Conservation (phyloP, 2,797 vertebrate genomes). For the Chaenodraco wilsoni region DNA sequence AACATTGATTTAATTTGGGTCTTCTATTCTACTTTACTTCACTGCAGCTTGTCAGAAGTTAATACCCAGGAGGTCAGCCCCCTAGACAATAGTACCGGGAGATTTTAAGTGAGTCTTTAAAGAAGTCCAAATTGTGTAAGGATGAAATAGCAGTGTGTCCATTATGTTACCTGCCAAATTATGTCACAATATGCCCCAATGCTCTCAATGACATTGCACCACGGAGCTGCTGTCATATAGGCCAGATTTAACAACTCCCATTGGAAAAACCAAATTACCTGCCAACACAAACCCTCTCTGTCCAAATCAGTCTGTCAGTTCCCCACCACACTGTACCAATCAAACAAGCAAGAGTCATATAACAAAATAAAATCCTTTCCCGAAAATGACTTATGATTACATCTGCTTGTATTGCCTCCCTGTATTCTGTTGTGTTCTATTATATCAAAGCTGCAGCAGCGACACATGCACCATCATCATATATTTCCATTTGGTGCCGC, state of each 20-base stretch:
- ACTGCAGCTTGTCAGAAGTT: neutral
- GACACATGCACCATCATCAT: constrained; percentile 47
- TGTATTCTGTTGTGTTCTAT: constrained; percentile 36
- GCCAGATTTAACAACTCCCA: constrained; percentile 3
- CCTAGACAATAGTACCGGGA: neutral
- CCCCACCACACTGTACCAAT: constrained; percentile 9
- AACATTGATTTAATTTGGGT: neutral
- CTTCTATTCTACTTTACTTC: neutral
- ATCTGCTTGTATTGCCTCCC: constrained; percentile 21
- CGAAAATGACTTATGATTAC: constrained; percentile 15
- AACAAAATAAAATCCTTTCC: constrained; percentile 8
- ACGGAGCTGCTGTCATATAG: neutral
- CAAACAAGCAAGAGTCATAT: neutral
- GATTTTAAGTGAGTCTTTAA: neutral
- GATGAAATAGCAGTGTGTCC: neutral
- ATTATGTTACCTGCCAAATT: neutral
- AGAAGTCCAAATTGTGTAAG: neutral
- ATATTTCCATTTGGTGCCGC: constrained; percentile 46
- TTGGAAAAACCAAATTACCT: constrained; percentile 11
- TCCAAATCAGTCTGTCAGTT: constrained; percentile 27
- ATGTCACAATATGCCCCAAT: constrained; percentile 3
- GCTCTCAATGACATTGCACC: constrained; percentile 24
- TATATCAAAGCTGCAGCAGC: constrained; percentile 34
- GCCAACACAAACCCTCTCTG: constrained; percentile 16
- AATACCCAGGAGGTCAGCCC: neutral